Percentiles rank a stretch among this genome's conserved stretches.
Evolutionary conservation across 2,888 invertebrate genomes (phyloP).

Genomic region (Agrilus biguttatus): DNA sequence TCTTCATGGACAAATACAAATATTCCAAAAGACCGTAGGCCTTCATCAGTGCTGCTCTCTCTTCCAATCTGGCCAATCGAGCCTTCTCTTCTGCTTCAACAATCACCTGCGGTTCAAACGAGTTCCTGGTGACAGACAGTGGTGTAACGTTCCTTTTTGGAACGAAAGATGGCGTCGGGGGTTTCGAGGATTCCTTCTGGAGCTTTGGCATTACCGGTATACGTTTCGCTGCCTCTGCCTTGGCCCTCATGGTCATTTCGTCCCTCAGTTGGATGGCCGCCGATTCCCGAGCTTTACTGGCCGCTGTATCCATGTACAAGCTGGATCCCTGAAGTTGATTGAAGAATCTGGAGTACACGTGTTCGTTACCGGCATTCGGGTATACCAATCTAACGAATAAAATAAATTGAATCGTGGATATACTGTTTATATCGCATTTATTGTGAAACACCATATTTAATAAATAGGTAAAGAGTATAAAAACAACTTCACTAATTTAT

Average conservation of each 20-base stretch:
- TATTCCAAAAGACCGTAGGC: constrained; percentile 56
- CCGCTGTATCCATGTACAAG: constrained; percentile 59
- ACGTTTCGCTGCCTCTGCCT: constrained; percentile 42
- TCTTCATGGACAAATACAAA: constrained; percentile 52
- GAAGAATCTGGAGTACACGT: constrained; percentile 52
- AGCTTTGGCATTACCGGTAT: constrained; percentile 18
- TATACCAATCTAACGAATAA: constrained; percentile 40
- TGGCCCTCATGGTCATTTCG: constrained; percentile 46
- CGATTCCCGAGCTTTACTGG: constrained; percentile 64
- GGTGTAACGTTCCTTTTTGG: constrained; percentile 5
- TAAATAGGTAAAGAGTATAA: too few species aligned
- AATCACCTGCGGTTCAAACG: constrained; percentile 52
- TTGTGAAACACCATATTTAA: too few species aligned
- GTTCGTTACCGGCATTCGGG: constrained; percentile 43
- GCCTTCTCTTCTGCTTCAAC: constrained; percentile 59
- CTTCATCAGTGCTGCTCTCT: constrained; percentile 53
- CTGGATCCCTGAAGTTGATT: constrained; percentile 56
- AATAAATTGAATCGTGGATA: too few species aligned
- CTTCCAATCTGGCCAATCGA: constrained; percentile 46
- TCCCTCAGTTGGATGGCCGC: constrained; percentile 55
- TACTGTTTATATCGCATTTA: too few species aligned
- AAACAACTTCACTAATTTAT: too few species aligned
- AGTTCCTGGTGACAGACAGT: constrained; percentile 21
- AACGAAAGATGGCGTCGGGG: constrained; percentile 8
- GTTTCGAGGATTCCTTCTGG: constrained; percentile 7